A percentile compares a stretch with the other conserved stretches of the same genome.
Evolutionary conservation across 2,888 invertebrate species (phyloP).

Genomic region (Orthonevra nobilis): DNA sequence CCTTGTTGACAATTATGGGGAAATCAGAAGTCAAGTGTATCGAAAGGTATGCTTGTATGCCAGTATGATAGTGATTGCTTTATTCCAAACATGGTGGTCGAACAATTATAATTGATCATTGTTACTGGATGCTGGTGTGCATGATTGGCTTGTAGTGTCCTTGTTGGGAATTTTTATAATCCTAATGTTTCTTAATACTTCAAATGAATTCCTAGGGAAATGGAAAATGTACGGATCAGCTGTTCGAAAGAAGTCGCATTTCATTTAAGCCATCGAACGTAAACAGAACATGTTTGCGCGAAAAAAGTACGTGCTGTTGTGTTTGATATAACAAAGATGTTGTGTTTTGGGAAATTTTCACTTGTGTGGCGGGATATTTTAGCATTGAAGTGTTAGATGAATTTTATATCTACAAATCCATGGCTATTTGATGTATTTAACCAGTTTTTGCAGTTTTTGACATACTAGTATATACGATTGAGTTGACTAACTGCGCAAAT

Average conservation of each 20-base stretch:
- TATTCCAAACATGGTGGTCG: slow-evolving; percentile 53
- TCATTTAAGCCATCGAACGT: slow-evolving; percentile 15
- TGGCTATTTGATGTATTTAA: too few relatives aligned
- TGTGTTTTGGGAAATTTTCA: slow-evolving; percentile 61
- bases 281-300: slow-evolving; percentile 56
- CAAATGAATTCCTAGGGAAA: neutral
- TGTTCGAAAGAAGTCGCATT: slow-evolving; percentile 8
- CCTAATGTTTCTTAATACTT: neutral
- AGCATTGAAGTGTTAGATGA: too few relatives aligned
- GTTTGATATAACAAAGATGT: slow-evolving; percentile 30
- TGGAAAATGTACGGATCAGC: slow-evolving; percentile 38
- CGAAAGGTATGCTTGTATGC: too few relatives aligned
- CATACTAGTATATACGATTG: too few relatives aligned
- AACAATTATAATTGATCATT: slow-evolving; percentile 23
- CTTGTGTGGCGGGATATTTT: slow-evolving; percentile 6
- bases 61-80: slow-evolving; percentile 62
- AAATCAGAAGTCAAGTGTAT: slow-evolving; percentile 60
- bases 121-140: neutral
- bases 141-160: slow-evolving; percentile 34
- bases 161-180: slow-evolving; percentile 45
- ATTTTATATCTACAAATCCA: too few relatives aligned
- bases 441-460: too few relatives aligned
- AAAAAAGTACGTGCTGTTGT: neutral
- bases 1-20: slow-evolving; percentile 58
- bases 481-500: too few relatives aligned